Conservation (phyloP, 2,888 invertebrate species). For the Hydraecia micacea region DNA sequence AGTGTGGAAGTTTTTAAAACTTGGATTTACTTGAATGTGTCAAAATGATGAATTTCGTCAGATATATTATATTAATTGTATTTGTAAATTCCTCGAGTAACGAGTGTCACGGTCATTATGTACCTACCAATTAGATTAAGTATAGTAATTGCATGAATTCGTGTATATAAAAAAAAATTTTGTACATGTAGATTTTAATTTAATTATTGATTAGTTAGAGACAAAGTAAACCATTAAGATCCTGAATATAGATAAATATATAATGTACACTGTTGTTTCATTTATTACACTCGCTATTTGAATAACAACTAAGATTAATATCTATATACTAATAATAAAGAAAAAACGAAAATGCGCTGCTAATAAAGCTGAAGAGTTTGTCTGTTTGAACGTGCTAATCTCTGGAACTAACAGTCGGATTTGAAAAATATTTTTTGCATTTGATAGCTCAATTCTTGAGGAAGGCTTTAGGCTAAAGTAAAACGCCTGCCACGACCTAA, state of each 20-base stretch:
- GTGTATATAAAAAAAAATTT: conserved; percentile 89
- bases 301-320: neutral
- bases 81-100: conserved; percentile 81
- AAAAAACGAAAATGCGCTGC: too few species aligned
- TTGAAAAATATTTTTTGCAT: too few species aligned
- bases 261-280: conserved; percentile 71
- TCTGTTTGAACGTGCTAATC: neutral
- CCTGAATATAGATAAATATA: conserved; percentile 87
- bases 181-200: conserved; percentile 90
- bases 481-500: too few species aligned
- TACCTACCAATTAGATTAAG: conserved; percentile 85
- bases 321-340: neutral
- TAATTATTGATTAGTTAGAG: conserved; percentile 87
- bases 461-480: neutral
- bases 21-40: conserved; percentile 75
- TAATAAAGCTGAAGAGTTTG: neutral
- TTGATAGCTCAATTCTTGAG: neutral
- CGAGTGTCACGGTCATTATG: conserved; percentile 76
- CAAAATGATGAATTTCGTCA: conserved; percentile 75
- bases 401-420: neutral
- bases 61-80: conserved; percentile 75
- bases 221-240: conserved; percentile 88
- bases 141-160: conserved; percentile 83
- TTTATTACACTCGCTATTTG: conserved; percentile 31
- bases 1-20: conserved; percentile 72